phyloP scores from a whole-genome alignment of 2,888 invertebrate species.

The Phanerotoma sp. region DNA sequence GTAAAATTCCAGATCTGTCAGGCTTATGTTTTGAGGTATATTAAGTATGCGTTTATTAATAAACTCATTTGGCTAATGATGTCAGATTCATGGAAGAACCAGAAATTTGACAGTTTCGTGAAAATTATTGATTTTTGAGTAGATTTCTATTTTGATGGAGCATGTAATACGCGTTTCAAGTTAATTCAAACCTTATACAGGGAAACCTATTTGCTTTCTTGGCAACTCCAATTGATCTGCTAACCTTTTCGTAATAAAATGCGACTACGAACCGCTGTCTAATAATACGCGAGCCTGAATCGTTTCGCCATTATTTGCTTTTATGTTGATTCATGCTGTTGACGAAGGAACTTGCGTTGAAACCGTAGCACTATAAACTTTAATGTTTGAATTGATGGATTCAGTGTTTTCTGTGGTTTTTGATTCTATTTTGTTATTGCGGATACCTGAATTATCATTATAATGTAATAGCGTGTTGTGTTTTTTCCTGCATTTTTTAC shows the following conservation, averaged over 20 bases:
- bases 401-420: neutral
- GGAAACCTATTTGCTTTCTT: slow-evolving; percentile 21
- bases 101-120: slow-evolving; percentile 4
- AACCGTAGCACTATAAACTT: neutral
- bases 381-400: neutral
- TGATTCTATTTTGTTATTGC: too few species aligned
- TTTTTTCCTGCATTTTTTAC: too few species aligned
- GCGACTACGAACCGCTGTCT: slow-evolving; percentile 32
- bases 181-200: too few species aligned
- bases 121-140: slow-evolving; percentile 4
- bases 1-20: slow-evolving; percentile 1
- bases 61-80: neutral
- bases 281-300: slow-evolving; percentile 24
- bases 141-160: neutral
- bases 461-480: too few species aligned
- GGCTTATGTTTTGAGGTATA: neutral
- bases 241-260: slow-evolving; percentile 29
- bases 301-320: slow-evolving; percentile 11
- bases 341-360: slow-evolving; percentile 21
- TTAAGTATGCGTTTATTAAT: neutral
- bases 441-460: too few species aligned
- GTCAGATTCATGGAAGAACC: slow-evolving; percentile 4
- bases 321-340: slow-evolving; percentile 25
- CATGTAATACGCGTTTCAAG: slow-evolving; percentile 2
- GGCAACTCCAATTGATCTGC: slow-evolving; percentile 25